phyloP scores from a whole-genome alignment of 2,888 invertebrate genomes.

The Parnassius glacialis region DNA sequence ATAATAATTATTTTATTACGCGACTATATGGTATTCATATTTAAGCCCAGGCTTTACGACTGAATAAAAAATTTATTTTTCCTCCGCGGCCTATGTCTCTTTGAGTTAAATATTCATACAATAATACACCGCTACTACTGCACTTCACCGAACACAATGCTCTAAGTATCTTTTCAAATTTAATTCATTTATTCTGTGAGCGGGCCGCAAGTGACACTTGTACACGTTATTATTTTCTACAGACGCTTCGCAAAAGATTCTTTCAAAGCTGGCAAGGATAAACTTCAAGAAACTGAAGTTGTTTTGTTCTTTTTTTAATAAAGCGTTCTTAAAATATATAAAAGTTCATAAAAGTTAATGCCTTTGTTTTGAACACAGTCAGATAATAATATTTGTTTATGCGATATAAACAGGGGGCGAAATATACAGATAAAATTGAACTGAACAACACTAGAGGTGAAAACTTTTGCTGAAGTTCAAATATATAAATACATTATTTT shows the following conservation, averaged over 20 bases:
- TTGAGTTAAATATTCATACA: not conserved
- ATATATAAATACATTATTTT: not conserved
- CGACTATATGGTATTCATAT: too few relatives aligned
- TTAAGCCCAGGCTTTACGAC: too few relatives aligned
- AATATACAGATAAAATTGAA: too few relatives aligned
- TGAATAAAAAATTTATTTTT: not conserved
- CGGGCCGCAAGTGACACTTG: constrained; percentile 10
- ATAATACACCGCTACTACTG: not conserved
- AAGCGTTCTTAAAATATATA: too few relatives aligned
- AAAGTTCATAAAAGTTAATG: too few relatives aligned
- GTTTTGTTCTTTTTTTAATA: not conserved
- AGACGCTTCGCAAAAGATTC: constrained; percentile 1
- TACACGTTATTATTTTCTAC: constrained; percentile 1
- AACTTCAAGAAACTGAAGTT: not conserved
- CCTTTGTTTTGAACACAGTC: too few relatives aligned
- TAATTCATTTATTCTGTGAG: constrained; percentile 9
- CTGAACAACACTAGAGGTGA: too few relatives aligned
- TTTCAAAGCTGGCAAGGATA: too few relatives aligned
- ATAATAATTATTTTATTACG: too few relatives aligned
- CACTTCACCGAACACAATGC: not conserved
- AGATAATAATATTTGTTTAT: too few relatives aligned
- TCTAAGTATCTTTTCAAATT: constrained; percentile 2
- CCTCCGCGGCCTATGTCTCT: too few relatives aligned
- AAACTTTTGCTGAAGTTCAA: not conserved
- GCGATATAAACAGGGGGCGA: too few relatives aligned